Base-by-base conservation (phyloP, 2,888 invertebrate species). In the Phrixothrix hirtus region DNA sequence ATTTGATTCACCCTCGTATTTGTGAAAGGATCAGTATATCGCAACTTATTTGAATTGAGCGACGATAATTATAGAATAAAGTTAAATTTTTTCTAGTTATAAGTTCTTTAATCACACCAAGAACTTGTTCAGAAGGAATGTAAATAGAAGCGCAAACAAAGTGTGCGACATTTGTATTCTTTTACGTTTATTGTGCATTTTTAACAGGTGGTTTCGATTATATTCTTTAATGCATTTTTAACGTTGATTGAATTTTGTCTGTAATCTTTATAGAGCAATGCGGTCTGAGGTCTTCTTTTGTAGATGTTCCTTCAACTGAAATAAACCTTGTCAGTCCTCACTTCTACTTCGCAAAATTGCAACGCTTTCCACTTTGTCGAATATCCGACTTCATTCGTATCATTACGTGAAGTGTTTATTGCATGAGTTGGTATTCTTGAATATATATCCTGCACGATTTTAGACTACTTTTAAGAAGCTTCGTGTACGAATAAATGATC, bases 291-390 rank as follows among this genome's bases (percentile, higher is more conserved):
- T 55, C 42, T 47, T 46, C 56, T 49, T 57, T 59, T 59, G 57
- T 57, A 29, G 42, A 16, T 35, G 51, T 44, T 54, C 57, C 32
- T 46, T 42, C 58, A 42, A 38, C 49, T 50, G 55, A 51, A 57
- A 57, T 59, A 59, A 59, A 59, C 51, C 59, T 55, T 48, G 59
- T 57, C 54, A 59, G 35, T 45, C 36, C 45, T 45, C 45, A 45
- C 45, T 45, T 45, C 37, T 45, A 45, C 45, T 45, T 30, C 45
- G 45, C 43, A 43, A 43, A 43, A 43, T 43, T 43, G 43, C 34
- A 43, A 43, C 25, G 45, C 45, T 29, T 45, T 45, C 26, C 30
- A 45, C 36, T 45, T 37, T 45, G 45, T 36, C 45, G 45, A 45
- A 45, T 45, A 45, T 45, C 26, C 37, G 30, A 26, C 45, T 32